Percentiles rank a stretch among this genome's conserved stretches.
Evolutionary conservation across 1,140 invertebrate species (phyloP).

Genomic region (Cyrtorhinus lividipennis): DNA sequence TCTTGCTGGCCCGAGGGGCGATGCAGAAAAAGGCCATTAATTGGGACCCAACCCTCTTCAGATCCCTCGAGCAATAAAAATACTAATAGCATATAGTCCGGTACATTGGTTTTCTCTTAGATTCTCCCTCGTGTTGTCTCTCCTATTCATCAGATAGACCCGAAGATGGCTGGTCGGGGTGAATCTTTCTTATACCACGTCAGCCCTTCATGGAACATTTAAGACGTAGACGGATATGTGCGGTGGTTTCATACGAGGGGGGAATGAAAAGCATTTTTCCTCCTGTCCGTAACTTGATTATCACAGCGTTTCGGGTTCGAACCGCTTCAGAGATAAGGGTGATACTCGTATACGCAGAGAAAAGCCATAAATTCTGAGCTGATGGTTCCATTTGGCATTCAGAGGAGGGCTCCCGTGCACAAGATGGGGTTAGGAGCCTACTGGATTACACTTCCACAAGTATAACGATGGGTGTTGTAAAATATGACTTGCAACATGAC

Average conservation of each 20-base stretch:
- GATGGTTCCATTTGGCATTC: slow-evolving; percentile 2
- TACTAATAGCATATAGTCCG: background rate
- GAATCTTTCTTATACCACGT: background rate
- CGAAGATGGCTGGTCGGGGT: too few relatives aligned
- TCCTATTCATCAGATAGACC: background rate
- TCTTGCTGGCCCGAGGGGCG: too few relatives aligned
- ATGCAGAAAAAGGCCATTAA: too few relatives aligned
- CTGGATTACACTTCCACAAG: background rate
- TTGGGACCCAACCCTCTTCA: too few relatives aligned
- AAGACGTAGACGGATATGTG: background rate
- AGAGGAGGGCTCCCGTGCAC: background rate
- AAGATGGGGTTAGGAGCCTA: background rate
- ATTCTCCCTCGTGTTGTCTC: background rate
- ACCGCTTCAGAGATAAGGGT: background rate
- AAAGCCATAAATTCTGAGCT: background rate
- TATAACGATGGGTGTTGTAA: background rate
- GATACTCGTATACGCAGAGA: background rate
- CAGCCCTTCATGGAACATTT: slow-evolving; percentile 3
- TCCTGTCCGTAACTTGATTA: slow-evolving; percentile 8
- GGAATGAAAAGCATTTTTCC: slow-evolving; percentile 3
- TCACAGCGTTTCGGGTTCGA: background rate
- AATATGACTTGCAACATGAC: background rate
- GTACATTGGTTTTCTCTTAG: background rate
- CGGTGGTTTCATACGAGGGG: background rate
- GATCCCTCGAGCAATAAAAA: background rate